Conservation (phyloP, 2,888 invertebrate species). For the Caenorhabditis sp. region DNA sequence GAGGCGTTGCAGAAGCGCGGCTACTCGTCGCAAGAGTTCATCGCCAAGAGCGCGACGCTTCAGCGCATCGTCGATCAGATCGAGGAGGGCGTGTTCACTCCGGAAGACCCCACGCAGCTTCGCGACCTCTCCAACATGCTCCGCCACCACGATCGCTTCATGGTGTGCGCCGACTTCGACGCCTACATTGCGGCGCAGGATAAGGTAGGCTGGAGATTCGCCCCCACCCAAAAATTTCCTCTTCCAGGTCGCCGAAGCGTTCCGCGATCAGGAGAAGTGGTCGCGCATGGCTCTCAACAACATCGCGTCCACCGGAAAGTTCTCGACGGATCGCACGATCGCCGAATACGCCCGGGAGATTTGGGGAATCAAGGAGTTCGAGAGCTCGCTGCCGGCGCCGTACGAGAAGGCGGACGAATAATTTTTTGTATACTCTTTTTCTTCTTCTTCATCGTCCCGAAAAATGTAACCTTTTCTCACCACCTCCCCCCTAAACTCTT, state of each 20-base stretch:
- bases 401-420: slow-evolving; percentile 73
- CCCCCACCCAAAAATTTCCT: no score
- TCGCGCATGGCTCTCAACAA: slow-evolving; percentile 96
- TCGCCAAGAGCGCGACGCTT: slow-evolving; percentile 92
- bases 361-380: slow-evolving; percentile 90
- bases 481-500: slow-evolving; percentile 28
- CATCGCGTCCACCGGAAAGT: slow-evolving; percentile 96
- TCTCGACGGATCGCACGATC: slow-evolving; percentile 96
- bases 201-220: slow-evolving; percentile 87
- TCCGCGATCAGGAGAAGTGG: slow-evolving; percentile 87
- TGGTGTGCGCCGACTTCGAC: slow-evolving; percentile 95
- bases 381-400: slow-evolving; percentile 87
- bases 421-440: slow-evolving; percentile 11
- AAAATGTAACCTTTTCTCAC: slow-evolving; percentile 22
- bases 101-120: slow-evolving; percentile 88
- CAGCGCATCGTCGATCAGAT: slow-evolving; percentile 96
- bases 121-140: slow-evolving; percentile 93
- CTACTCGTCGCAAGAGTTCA: slow-evolving; percentile 94
- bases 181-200: slow-evolving; percentile 95
- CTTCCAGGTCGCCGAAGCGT: slow-evolving; percentile 72
- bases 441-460: no score
- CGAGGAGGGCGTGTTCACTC: slow-evolving; percentile 94
- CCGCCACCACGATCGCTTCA: slow-evolving; percentile 94
- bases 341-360: slow-evolving; percentile 96
- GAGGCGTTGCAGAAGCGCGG: slow-evolving; percentile 86